Evolutionary conservation across 2,113 vertebrate species (phyloP).

Genomic region (Pelmatolapia mariae): DNA sequence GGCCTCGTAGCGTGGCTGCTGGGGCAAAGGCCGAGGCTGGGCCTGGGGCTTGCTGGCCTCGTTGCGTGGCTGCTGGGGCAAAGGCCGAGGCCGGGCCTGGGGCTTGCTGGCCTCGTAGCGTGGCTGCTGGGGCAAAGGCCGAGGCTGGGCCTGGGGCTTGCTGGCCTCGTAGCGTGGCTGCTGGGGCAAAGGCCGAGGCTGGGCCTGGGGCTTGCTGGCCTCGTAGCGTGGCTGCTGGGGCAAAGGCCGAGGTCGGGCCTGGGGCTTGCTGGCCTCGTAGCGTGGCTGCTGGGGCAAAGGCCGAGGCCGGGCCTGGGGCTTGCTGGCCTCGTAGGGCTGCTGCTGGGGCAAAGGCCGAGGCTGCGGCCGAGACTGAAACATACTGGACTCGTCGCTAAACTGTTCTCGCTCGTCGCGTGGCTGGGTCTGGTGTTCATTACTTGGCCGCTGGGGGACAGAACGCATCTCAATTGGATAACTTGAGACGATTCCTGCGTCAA

Average conservation of each 20-base stretch:
- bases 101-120: background rate
- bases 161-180: fast-evolving
- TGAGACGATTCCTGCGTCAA: background rate
- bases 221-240: background rate
- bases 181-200: fast-evolving
- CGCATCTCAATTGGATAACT: background rate
- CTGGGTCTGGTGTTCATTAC: background rate
- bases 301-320: fast-evolving
- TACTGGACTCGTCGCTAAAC: background rate
- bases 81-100: fast-evolving
- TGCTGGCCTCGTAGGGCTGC: fast-evolving
- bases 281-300: background rate
- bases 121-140: background rate
- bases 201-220: fast-evolving
- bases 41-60: fast-evolving
- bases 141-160: fast-evolving
- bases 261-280: fast-evolving
- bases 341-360: fast-evolving
- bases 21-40: fast-evolving
- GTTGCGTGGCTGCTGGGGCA: background rate
- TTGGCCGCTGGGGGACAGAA: background rate
- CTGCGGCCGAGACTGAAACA: background rate
- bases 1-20: fast-evolving
- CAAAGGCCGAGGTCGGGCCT: fast-evolving
- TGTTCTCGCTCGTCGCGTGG: fast-evolving